Conservation (phyloP, 1,140 invertebrate genomes). For the Geopemphigus sp. region DNA sequence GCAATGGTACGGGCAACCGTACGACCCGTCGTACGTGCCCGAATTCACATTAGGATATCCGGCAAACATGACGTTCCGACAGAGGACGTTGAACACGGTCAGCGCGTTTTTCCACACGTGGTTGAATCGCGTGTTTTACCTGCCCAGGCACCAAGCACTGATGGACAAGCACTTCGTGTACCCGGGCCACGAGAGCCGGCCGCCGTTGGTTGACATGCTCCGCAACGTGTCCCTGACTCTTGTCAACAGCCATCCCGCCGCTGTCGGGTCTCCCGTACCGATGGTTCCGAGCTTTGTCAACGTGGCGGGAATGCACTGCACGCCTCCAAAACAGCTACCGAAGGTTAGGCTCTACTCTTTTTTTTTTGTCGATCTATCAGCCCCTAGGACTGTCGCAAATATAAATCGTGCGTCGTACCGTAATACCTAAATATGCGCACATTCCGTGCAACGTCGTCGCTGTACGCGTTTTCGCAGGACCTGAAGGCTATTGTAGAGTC, state of each 20-base stretch:
- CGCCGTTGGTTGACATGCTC: conserved; percentile 50
- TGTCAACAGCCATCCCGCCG: conserved; percentile 52
- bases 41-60: conserved; percentile 9
- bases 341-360: background rate
- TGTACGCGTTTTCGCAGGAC: background rate
- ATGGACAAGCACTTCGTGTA: conserved; percentile 51
- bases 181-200: conserved; percentile 50
- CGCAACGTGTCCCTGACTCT: conserved; percentile 50
- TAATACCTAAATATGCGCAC: no score
- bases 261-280: conserved; percentile 55
- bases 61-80: conserved; percentile 45
- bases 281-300: conserved; percentile 59
- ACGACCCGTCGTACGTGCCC: conserved; percentile 51
- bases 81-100: conserved; percentile 45
- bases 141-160: conserved; percentile 48
- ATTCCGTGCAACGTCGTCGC: no score
- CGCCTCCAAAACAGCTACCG: conserved; percentile 53
- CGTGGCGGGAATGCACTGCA: conserved; percentile 62
- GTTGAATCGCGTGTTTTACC: background rate
- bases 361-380: no score
- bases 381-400: no score
- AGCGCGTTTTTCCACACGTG: background rate
- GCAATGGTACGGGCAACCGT: conserved; percentile 52
- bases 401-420: no score
- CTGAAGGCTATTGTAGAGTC: background rate